phyloP scores from a whole-genome alignment of 2,113 vertebrate species.

The Panurus biarmicus region DNA sequence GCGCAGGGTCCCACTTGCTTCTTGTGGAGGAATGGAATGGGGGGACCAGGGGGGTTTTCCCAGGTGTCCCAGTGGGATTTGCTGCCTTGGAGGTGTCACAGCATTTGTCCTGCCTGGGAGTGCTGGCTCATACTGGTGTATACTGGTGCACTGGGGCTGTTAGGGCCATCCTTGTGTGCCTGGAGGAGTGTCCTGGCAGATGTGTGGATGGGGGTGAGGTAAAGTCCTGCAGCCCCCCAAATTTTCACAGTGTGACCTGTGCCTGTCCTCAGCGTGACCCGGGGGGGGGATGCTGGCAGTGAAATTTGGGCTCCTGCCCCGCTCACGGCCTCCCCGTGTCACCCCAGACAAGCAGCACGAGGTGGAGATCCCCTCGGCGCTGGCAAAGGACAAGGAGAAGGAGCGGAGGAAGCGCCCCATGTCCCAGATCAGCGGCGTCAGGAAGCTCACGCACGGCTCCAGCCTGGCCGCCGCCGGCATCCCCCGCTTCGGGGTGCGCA shows the following conservation, averaged over 20 bases:
- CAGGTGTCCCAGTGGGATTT: not conserved
- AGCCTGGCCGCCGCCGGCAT: slow-evolving; percentile 71
- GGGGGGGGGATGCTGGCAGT: not conserved
- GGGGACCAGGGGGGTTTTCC: fast-evolving
- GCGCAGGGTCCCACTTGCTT: fast-evolving
- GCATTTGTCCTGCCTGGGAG: not conserved
- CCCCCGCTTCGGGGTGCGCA: slow-evolving; percentile 84
- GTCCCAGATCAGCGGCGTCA: slow-evolving; percentile 86
- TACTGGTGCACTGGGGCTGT: not conserved
- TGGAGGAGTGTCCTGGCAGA: not conserved
- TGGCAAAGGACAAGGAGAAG: slow-evolving; percentile 77
- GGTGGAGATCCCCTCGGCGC: slow-evolving; percentile 80
- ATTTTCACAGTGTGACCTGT: slow-evolving; percentile 53
- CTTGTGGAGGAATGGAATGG: not conserved
- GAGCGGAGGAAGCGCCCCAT: slow-evolving; percentile 76
- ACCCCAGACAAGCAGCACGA: slow-evolving; percentile 87
- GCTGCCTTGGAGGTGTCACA: not conserved
- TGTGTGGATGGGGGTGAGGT: not conserved
- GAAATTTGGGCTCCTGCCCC: fast-evolving
- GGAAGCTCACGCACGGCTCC: slow-evolving; percentile 72
- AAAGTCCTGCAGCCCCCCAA: slow-evolving; percentile 18
- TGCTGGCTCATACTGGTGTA: not conserved
- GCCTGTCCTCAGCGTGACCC: slow-evolving; percentile 8
- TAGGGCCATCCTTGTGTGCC: too few relatives aligned
- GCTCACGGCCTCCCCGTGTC: fast-evolving